phyloP scores from a whole-genome alignment of 2,888 invertebrate species.

The Cartodere bifasciata region DNA sequence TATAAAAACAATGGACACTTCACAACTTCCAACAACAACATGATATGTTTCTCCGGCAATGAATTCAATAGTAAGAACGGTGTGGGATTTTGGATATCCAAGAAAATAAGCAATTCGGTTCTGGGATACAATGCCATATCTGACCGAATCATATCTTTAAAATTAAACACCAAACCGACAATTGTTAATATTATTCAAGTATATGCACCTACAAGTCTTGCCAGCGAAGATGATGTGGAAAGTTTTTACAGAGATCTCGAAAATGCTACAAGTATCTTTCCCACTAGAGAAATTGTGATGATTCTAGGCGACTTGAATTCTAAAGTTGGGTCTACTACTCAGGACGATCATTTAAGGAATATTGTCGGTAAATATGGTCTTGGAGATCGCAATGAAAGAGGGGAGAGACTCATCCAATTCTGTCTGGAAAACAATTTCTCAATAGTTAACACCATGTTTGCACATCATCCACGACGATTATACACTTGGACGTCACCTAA shows the following conservation, averaged over 20 bases:
- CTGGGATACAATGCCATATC: background rate
- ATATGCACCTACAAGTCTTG: slow-evolving; percentile 1
- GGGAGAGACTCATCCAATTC: slow-evolving; percentile 3
- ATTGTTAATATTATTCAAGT: slow-evolving; percentile 2
- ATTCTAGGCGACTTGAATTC: slow-evolving; percentile 3
- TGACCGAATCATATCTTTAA: background rate
- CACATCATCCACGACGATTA: slow-evolving; percentile 1
- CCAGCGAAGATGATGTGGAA: slow-evolving; percentile 2
- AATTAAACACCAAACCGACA: background rate
- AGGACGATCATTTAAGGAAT: slow-evolving; percentile 2
- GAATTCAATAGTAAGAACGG: background rate
- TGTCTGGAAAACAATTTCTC: slow-evolving; percentile 1
- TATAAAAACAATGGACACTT: slow-evolving; percentile 1
- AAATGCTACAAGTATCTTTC: background rate
- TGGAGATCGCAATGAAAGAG: slow-evolving; percentile 4
- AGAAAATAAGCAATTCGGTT: background rate
- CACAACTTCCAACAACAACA: background rate
- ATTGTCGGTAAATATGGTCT: slow-evolving; percentile 4
- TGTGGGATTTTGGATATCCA: slow-evolving; percentile 3
- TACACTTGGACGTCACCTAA: slow-evolving; percentile 2
- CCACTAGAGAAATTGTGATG: background rate
- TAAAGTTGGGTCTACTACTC: slow-evolving; percentile 1
- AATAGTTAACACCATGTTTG: background rate
- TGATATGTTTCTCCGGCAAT: slow-evolving; percentile 1
- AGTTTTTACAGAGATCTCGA: background rate